Evolutionary conservation across 2,113 vertebrate genomes (phyloP).

Genomic region (Ranitomeya imitator): DNA sequence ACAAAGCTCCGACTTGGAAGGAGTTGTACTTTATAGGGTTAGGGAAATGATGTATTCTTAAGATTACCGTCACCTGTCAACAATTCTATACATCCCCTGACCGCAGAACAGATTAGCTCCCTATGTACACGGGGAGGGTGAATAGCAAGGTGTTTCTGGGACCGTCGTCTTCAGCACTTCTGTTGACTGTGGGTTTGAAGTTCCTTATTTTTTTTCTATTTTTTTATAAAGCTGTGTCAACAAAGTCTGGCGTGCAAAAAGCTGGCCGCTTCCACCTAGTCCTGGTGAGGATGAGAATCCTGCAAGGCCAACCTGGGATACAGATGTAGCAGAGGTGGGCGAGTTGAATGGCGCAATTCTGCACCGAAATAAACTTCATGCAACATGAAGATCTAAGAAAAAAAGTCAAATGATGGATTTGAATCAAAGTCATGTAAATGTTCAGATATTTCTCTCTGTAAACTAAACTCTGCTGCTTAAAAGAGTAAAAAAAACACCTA

Average conservation of each 20-base stretch:
- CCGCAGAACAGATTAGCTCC: slow-evolving; percentile 54
- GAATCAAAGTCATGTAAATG: no score
- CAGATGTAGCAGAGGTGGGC: not conserved
- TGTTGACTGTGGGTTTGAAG: slow-evolving; percentile 41
- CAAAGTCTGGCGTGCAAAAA: slow-evolving; percentile 46
- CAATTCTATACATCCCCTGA: slow-evolving; percentile 52
- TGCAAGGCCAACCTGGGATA: slow-evolving; percentile 12
- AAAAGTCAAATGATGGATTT: no score
- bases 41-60: slow-evolving; percentile 57
- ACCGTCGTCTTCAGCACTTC: slow-evolving; percentile 37
- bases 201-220: slow-evolving; percentile 41
- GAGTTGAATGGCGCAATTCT: not conserved
- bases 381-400: no score
- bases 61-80: slow-evolving; percentile 53
- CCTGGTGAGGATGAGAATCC: not conserved
- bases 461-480: not conserved
- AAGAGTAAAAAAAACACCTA: not conserved
- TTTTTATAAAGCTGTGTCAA: slow-evolving; percentile 52
- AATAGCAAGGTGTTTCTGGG: slow-evolving; percentile 59
- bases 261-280: slow-evolving; percentile 19
- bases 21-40: slow-evolving; percentile 46
- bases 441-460: no score
- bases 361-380: no score
- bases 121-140: slow-evolving; percentile 58
- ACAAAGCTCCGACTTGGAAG: slow-evolving; percentile 32